Evolutionary conservation across 2,797 vertebrate genomes (phyloP).

Genomic region (Ispidina picta): DNA sequence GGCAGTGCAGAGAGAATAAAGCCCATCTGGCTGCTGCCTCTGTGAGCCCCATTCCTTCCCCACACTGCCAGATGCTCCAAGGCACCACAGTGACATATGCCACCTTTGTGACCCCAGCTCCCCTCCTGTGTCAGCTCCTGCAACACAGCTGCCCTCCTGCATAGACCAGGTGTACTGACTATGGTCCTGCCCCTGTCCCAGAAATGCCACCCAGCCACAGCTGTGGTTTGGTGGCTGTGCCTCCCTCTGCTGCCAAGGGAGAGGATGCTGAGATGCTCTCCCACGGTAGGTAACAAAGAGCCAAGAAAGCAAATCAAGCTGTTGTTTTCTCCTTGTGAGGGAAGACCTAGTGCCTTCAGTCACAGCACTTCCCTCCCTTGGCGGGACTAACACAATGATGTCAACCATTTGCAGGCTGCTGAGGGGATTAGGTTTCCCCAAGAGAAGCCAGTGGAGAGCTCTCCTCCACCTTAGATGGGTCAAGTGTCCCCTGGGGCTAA

Average conservation of each 20-base stretch:
- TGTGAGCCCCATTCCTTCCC: not conserved
- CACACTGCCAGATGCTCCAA: not conserved
- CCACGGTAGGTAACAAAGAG: slow-evolving; percentile 33
- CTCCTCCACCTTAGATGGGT: slow-evolving; percentile 25
- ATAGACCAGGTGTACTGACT: fast-evolving
- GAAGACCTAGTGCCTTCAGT: not conserved
- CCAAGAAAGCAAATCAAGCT: slow-evolving; percentile 32
- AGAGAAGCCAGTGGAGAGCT: not conserved
- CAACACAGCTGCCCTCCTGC: not conserved
- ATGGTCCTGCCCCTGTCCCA: not conserved
- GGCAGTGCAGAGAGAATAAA: not conserved
- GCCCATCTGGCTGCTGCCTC: not conserved
- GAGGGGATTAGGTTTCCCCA: slow-evolving; percentile 32
- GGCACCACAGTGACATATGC: not conserved
- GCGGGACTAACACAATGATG: slow-evolving; percentile 31
- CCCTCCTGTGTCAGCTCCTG: not conserved
- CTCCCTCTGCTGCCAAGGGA: not conserved
- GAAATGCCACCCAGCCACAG: not conserved
- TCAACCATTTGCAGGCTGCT: not conserved
- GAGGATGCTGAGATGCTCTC: not conserved
- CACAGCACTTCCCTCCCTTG: not conserved
- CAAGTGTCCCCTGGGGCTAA: not conserved
- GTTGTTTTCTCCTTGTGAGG: slow-evolving; percentile 29
- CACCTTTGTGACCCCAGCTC: not conserved
- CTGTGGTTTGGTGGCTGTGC: not conserved